Base-by-base conservation (phyloP, 2,888 invertebrate genomes). In the Rhimphoctona megacephalus region DNA sequence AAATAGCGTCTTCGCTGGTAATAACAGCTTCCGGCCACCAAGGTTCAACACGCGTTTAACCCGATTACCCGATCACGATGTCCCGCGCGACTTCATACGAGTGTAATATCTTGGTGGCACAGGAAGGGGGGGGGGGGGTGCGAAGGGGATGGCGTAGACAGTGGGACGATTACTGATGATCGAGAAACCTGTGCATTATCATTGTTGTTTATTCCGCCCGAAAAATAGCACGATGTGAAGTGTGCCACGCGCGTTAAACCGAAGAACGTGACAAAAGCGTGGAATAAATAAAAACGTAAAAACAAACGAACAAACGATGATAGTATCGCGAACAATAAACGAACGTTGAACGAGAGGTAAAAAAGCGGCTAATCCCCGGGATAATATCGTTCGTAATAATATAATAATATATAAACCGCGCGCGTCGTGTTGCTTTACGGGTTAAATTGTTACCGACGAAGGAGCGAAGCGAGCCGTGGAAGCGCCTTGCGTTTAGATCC, bases 401-500 rank as follows among this genome's bases (percentile, higher is more conserved):
- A 78, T 36, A 64, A 83, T 64, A 46, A 77, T 39, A 46, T 49
- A 33, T 64, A 73, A 74, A 83, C 67, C 87, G 81, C 88, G 84
- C 87, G 80, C 88, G 87, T 84, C 89, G 86, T 74, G 54, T 73
- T 67, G 81, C 66, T 36, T 81, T 67, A 74, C 67, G 67, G 64
- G 67, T n/a, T 46, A 81, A 81, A 81, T 82, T 69, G 76, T 76
- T 69, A 82, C 70, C 82, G 77, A 77, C 86, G 87, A 88, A 81
- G 81, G 88, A 89, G 88, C 89, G 91, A 89, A 90, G 88, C 89
- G 92, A 93, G 91, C 93, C 92, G 93, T 92, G 91, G 90, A 87
- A 91, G 92, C 92, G 92, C 92, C 90, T 91, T 91, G 95, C 95
- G 95, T 93, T 92, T 92, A 95, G 95, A 94, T 95, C 95, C 95